A percentile compares a stretch with the other conserved stretches of the same genome.
These are phyloP conservation scores for Nesometra sesokonis DNA, from an alignment of 35 echinoderm and acorn worm species.

Conservation along the genomic window DNA sequence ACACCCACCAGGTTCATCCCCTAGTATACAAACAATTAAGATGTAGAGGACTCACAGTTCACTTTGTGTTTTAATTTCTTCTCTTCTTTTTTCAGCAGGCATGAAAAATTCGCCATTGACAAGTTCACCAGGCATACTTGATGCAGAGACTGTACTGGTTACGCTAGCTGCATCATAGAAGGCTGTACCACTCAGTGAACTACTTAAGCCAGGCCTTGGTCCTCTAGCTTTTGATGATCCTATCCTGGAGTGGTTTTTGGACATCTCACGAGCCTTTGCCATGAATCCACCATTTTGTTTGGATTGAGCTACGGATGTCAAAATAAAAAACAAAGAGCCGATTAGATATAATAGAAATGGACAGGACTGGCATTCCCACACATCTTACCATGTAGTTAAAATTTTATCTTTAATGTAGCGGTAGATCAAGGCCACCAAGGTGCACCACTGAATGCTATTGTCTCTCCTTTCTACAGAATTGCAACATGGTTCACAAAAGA, in stretches of 20 bases:
- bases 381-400: too few relatives aligned
- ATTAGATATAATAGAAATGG: too few relatives aligned
- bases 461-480: too few relatives aligned
- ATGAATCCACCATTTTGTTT: background rate
- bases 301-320: background rate
- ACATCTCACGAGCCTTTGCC: slow-evolving; percentile 12
- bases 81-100: background rate
- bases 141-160: slow-evolving; percentile 72
- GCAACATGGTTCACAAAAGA: too few relatives aligned
- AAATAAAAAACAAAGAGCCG: background rate
- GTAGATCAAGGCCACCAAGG: too few relatives aligned
- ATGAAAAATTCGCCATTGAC: slow-evolving; percentile 9
- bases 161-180: slow-evolving; percentile 89
- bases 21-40: too few relatives aligned
- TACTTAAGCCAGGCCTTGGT: slow-evolving; percentile 53
- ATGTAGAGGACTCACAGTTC: slow-evolving; percentile 98
- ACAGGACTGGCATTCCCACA: too few relatives aligned
- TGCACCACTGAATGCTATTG: too few relatives aligned
- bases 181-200: slow-evolving; percentile 71
- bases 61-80: slow-evolving; percentile 38
- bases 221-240: slow-evolving; percentile 1
- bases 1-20: too few relatives aligned
- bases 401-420: too few relatives aligned
- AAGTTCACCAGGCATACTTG: slow-evolving; percentile 88
- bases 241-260: background rate